Percentiles rank a stretch among this genome's conserved stretches.
Conservation (phyloP, 1,140 invertebrate species). For the Zaprionus inermis region DNA sequence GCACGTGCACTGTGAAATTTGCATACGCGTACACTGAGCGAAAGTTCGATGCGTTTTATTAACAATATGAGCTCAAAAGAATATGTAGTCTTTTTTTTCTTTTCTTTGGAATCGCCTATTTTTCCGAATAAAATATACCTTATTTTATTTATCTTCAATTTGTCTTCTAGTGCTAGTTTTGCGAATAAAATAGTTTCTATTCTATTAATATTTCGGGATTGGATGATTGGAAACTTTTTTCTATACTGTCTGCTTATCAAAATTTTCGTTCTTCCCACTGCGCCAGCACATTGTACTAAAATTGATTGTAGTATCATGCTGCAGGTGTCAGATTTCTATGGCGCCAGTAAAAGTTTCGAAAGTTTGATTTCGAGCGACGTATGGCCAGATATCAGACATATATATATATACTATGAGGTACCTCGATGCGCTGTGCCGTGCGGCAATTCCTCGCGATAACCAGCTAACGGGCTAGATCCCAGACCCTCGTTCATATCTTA, state of each 20-base stretch:
- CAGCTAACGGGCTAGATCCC: neutral
- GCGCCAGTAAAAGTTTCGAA: conserved; percentile 22
- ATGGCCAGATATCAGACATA: conserved; percentile 31
- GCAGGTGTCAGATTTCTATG: conserved; percentile 28
- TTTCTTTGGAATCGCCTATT: too few species aligned
- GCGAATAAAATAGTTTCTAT: too few species aligned
- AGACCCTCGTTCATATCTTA: conserved; percentile 12
- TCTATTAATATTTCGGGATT: neutral
- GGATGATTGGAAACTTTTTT: too few species aligned
- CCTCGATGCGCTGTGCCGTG: neutral
- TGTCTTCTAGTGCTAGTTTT: too few species aligned
- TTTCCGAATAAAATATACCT: too few species aligned
- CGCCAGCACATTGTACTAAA: neutral
- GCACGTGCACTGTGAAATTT: conserved; percentile 29
- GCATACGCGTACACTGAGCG: conserved; percentile 30
- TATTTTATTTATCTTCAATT: too few species aligned
- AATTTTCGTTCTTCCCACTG: neutral
- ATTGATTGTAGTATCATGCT: neutral
- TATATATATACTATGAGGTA: conserved; percentile 4
- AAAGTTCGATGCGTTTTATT: neutral
- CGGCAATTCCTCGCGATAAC: conserved; percentile 20
- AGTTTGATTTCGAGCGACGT: conserved; percentile 22
- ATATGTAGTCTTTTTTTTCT: too few species aligned
- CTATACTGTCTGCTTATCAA: neutral
- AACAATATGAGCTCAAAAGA: neutral